phyloP scores from a whole-genome alignment of 2,888 invertebrate genomes.

The Meta bourneti region DNA sequence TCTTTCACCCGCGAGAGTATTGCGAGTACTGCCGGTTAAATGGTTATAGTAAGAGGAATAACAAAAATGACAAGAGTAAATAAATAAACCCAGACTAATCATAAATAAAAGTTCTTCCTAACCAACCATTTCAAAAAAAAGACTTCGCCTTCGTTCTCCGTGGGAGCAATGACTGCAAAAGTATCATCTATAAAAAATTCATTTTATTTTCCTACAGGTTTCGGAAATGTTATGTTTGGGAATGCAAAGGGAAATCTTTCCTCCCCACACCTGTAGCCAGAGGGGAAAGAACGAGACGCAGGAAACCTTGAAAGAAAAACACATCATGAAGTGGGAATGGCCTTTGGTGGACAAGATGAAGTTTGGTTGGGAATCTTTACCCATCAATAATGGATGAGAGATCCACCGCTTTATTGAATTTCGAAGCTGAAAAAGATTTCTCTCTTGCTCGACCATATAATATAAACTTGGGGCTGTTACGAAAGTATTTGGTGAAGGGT shows the following conservation, averaged over 20 bases:
- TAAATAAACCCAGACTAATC: background rate
- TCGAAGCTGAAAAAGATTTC: slow-evolving; percentile 46
- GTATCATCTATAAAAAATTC: background rate
- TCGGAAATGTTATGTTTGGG: background rate
- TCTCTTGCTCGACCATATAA: slow-evolving; percentile 17
- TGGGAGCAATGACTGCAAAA: background rate
- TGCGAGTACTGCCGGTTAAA: too few species aligned
- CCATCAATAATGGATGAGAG: slow-evolving; percentile 64
- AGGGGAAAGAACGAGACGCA: background rate
- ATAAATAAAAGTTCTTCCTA: background rate
- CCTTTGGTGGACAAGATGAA: slow-evolving; percentile 50
- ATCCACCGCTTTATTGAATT: slow-evolving; percentile 55
- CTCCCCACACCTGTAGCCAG: background rate
- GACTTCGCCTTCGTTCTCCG: background rate
- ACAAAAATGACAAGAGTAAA: too few species aligned
- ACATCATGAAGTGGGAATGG: slow-evolving; percentile 41
- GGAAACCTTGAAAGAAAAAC: slow-evolving; percentile 49
- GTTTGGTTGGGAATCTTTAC: slow-evolving; percentile 31
- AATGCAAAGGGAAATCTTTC: background rate
- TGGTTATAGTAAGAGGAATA: too few species aligned
- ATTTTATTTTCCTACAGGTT: background rate
- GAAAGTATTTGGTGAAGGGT: slow-evolving; percentile 26
- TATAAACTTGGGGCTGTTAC: background rate
- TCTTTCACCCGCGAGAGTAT: too few species aligned
- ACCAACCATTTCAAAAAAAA: background rate